Conservation (phyloP, 1,140 invertebrate genomes). For the Temnothorax nylanderi region DNA sequence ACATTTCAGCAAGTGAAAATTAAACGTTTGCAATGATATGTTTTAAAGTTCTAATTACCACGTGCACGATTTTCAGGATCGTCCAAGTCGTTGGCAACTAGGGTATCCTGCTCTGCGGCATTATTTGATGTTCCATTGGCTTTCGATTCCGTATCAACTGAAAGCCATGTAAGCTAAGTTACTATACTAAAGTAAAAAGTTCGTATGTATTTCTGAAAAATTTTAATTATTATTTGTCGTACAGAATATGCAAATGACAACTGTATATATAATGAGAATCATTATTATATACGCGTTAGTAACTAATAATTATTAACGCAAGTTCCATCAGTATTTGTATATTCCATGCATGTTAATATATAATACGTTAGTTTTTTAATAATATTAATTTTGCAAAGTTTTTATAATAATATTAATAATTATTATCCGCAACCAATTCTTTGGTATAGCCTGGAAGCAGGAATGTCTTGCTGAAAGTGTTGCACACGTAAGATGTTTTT, state of each 20-base stretch:
- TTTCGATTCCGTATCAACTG: conserved; percentile 67
- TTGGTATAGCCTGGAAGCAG: neutral
- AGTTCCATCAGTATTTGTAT: neutral
- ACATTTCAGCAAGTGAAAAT: neutral
- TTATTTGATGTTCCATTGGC: conserved; percentile 49
- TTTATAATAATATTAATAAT: neutral
- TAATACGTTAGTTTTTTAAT: conserved; percentile 23
- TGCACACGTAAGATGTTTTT: neutral
- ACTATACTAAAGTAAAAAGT: conserved; percentile 64
- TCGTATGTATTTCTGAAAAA: conserved; percentile 44
- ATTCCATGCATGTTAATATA: conserved; percentile 23
- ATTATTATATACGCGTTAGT: conserved; percentile 7
- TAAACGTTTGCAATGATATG: neutral
- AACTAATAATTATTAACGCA: neutral
- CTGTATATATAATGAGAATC: conserved; percentile 3
- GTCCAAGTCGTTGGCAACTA: neutral
- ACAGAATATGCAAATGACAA: conserved; percentile 2
- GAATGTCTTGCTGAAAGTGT: conserved; percentile 1
- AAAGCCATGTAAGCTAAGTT: conserved; percentile 71
- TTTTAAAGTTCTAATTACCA: conserved; percentile 51
- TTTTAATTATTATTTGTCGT: conserved; percentile 46
- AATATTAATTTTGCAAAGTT: neutral
- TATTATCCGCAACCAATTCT: conserved; percentile 3
- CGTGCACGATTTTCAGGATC: conserved; percentile 50
- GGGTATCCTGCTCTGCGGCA: neutral